Base-by-base conservation (phyloP, 1,140 invertebrate species). In the Drosophila athabasca region DNA sequence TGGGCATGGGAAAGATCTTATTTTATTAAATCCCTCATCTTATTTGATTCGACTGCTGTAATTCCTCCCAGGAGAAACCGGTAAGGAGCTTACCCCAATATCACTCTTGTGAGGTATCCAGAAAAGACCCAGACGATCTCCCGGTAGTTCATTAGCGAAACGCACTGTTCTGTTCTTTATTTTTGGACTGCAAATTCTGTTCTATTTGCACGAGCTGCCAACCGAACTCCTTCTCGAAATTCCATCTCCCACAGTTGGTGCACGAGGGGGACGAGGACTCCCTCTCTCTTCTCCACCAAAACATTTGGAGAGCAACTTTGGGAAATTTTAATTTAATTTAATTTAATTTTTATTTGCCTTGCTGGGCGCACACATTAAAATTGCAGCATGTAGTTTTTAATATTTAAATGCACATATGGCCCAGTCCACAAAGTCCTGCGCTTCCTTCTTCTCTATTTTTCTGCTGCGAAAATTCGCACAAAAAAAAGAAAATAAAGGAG, bases 261-360 rank as follows among this genome's bases (percentile, higher is more conserved):
- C n/a, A n/a, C n/a, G 35, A 9, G 35, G n/a, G n/a, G n/a, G n/a
- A n/a, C n/a, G n/a, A n/a, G n/a, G 9, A 19, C 17, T 19, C 17
- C 1, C 17, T 19, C 31, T 35, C 31, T 35, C 31, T 9, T 9
- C 31, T 35, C 65, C 55, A 71, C 45, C 3, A 39, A 71, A 61
- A 39, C 76, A 68, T 58, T 69, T 76, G 52, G 67, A 8, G 31
- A 43, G 70, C 45, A 83, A 62, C 51, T 82, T 82, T 75, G 43
- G 48, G 55, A 69, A 82, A 79, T 78, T 82, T 79, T 79, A 79
- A 79, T 82, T 82, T 82, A 78, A 79, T 82, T 82, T 82, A 78
- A 82, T 82, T 82, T 82, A 70, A 83, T 79, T 82, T 82, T 68
- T 83, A 75, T 82, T 83, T 82, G 79, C 75, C 70, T 75, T 82